Base-by-base conservation (phyloP, 2,888 invertebrate genomes). In the Athalia circularis region DNA sequence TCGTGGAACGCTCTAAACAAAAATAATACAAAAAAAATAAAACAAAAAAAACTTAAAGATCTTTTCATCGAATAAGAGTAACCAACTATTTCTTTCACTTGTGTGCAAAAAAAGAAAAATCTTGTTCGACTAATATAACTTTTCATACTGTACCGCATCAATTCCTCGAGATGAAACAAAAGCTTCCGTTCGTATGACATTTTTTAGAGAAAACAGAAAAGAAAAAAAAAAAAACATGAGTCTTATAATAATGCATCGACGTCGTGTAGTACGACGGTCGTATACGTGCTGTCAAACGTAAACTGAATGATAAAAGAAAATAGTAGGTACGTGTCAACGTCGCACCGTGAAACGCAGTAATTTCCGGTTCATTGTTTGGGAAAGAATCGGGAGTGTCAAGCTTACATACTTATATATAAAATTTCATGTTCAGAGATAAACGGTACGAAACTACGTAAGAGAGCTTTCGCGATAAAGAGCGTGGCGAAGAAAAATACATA, bases 331-430 rank as follows among this genome's bases (percentile, higher is more conserved):
- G 50, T 43, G 52, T 11, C 29, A 68, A 29, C 54, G 68, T n/a
- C 47, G 54, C 52, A 68, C 52, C 68, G 54, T 52, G 68, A 11
- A n/a, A 11, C 48, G 29, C 29, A 68, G 52, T 52, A 50, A 68
- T 54, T 68, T 68, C 68, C 68, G 68, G 68, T 54, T 68, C 68
- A 68, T 68, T 68, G 68, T 68, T 68, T 68, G 68, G 68, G 68
- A 43, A 52, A 68, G 54, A 54, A 54, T 68, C 50, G 68, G 43
- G 52, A 50, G 29, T 54, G 43, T 52, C 50, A 54, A 68, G 50
- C 68, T 68, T 54, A 68, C 68, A n/a, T n/a, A 68, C 68, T 68
- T 68, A 52, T 54, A 29, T 29, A 50, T 68, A 68, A 68, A 50
- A 68, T 68, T 68, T 68, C 54, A 68, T 68, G 68, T 52, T 47